Percentiles rank a stretch among this genome's conserved stretches.
These are phyloP conservation scores for Anguilla megastoma DNA, from an alignment of 2,797 vertebrate genomes.

Conservation along the genomic window DNA sequence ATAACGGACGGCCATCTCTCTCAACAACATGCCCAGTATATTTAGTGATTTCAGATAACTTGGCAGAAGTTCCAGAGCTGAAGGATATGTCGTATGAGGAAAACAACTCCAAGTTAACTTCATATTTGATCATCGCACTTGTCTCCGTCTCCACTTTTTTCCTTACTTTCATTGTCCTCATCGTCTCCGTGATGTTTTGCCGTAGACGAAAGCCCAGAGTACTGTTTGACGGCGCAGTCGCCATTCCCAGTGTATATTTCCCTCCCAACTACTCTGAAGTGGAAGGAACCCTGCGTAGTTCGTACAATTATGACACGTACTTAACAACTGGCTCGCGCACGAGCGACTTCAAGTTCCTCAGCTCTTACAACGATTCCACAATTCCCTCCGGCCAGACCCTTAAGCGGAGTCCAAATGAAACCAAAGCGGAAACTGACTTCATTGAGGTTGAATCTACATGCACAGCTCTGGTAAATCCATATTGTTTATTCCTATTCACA, in stretches of 20 bases:
- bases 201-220: not conserved
- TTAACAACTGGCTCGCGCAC: constrained; percentile 7
- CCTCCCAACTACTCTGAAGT: not conserved
- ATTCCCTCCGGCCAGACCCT: not conserved
- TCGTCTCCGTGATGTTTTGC: not conserved
- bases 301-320: constrained; percentile 11
- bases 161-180: constrained; percentile 8
- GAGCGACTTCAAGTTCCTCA: constrained; percentile 1
- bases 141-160: not conserved
- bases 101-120: constrained; percentile 18
- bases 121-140: constrained; percentile 11
- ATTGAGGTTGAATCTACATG: not conserved
- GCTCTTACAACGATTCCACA: not conserved
- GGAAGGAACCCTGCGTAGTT: not conserved
- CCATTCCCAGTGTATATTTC: constrained; percentile 4
- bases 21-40: not conserved
- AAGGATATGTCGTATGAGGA: not conserved
- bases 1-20: constrained; percentile 7
- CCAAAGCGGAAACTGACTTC: constrained; percentile 1
- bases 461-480: not conserved
- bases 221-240: not conserved
- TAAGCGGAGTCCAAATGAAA: not conserved
- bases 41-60: not conserved
- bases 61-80: constrained; percentile 17
- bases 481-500: not conserved